phyloP scores from a whole-genome alignment of 1,140 invertebrate species.

The Tetramorium alpestre region DNA sequence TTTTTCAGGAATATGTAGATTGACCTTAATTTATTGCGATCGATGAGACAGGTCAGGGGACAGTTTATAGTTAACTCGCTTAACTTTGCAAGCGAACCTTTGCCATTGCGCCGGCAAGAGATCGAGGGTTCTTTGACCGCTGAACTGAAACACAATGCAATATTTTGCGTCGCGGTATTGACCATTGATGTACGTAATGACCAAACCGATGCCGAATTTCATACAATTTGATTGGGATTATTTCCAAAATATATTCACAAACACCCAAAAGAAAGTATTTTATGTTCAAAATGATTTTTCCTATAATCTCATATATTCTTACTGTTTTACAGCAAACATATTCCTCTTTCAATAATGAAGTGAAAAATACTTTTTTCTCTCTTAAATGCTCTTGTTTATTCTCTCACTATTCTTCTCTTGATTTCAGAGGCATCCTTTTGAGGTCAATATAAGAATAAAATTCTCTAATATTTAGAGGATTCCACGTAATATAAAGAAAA shows the following conservation, averaged over 20 bases:
- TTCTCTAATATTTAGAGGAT: too few relatives aligned
- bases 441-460: too few relatives aligned
- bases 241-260: neutral
- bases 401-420: too few relatives aligned
- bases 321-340: too few relatives aligned
- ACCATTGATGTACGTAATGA: neutral
- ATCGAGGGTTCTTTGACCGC: conserved; percentile 65
- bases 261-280: too few relatives aligned
- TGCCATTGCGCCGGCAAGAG: neutral
- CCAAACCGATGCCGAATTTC: neutral
- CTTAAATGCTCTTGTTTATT: too few relatives aligned
- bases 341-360: too few relatives aligned
- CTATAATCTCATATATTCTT: too few relatives aligned
- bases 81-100: conserved; percentile 42
- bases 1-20: conserved; percentile 58
- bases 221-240: neutral
- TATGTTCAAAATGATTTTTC: too few relatives aligned
- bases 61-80: conserved; percentile 65
- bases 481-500: too few relatives aligned
- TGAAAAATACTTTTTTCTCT: too few relatives aligned
- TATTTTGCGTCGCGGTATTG: conserved; percentile 43
- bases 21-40: conserved; percentile 68
- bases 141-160: conserved; percentile 58
- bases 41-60: conserved; percentile 61
- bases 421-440: too few relatives aligned